phyloP scores from a whole-genome alignment of 2,113 vertebrate genomes.

The Brachypteracias leptosomus region DNA sequence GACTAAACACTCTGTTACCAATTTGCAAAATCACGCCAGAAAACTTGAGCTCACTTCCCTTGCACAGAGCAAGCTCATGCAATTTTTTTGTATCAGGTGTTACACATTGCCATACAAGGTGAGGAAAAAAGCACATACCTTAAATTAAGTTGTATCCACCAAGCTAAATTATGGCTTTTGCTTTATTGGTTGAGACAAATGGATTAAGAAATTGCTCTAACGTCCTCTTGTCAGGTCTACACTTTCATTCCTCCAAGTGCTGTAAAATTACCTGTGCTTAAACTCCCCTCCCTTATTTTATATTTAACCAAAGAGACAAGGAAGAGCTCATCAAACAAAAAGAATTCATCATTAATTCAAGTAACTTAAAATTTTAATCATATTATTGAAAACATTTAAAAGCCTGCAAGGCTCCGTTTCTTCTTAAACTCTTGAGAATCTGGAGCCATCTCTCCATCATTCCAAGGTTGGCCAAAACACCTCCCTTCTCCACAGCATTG shows the following conservation, averaged over 20 bases:
- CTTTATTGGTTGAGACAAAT: background rate
- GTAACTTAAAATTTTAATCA: background rate
- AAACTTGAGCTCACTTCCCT: background rate
- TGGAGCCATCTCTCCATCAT: background rate
- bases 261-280: background rate
- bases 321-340: background rate
- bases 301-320: background rate
- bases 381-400: background rate
- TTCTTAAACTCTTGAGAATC: background rate
- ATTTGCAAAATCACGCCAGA: background rate
- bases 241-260: background rate
- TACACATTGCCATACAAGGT: background rate
- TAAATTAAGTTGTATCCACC: background rate
- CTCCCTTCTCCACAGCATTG: background rate
- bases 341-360: background rate
- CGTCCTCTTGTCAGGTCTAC: background rate
- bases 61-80: background rate
- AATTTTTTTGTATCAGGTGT: background rate
- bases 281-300: background rate
- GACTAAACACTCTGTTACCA: background rate
- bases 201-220: background rate
- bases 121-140: background rate
- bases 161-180: background rate
- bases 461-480: background rate
- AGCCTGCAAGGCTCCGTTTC: background rate